These are phyloP conservation scores for Phyllostomus discolor DNA, from an alignment of 2,113 vertebrate genomes.

Conservation along the genomic window DNA sequence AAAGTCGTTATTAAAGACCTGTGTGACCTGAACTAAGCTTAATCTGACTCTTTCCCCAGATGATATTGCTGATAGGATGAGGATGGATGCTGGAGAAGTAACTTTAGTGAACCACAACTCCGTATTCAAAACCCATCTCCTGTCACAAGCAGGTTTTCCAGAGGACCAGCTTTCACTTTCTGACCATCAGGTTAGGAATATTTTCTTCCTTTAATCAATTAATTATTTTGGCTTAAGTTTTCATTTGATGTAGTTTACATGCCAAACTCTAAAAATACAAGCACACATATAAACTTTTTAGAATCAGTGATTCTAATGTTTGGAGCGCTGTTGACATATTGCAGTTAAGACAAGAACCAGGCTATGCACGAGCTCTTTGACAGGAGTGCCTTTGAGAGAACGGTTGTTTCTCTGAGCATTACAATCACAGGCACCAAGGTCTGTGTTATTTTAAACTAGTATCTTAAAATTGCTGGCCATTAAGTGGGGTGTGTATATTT, in stretches of 20 bases:
- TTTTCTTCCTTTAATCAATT: slow-evolving; percentile 14
- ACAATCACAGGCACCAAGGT: background rate
- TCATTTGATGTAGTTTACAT: slow-evolving; percentile 14
- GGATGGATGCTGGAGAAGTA: slow-evolving; percentile 79
- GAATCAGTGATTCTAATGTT: background rate
- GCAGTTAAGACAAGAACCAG: background rate
- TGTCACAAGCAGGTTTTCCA: slow-evolving; percentile 30
- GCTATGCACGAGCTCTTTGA: background rate
- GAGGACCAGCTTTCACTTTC: slow-evolving; percentile 67
- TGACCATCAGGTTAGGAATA: slow-evolving; percentile 70
- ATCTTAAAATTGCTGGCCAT: background rate
- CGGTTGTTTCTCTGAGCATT: background rate
- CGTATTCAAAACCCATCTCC: slow-evolving; percentile 65
- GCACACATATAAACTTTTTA: slow-evolving; percentile 6
- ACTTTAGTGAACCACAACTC: slow-evolving; percentile 70
- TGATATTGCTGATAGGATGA: slow-evolving; percentile 70
- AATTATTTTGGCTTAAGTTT: slow-evolving; percentile 33
- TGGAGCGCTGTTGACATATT: slow-evolving; percentile 10
- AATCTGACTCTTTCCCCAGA: slow-evolving; percentile 38
- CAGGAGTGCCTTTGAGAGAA: slow-evolving; percentile 30
- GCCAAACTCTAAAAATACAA: slow-evolving; percentile 1
- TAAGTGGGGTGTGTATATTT: background rate
- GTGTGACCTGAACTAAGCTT: slow-evolving; percentile 29
- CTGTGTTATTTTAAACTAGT: slow-evolving; percentile 11
- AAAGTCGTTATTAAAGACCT: slow-evolving; percentile 1